phyloP scores from a whole-genome alignment of 2,797 vertebrate species.

The Aeoliscus strigatus region DNA sequence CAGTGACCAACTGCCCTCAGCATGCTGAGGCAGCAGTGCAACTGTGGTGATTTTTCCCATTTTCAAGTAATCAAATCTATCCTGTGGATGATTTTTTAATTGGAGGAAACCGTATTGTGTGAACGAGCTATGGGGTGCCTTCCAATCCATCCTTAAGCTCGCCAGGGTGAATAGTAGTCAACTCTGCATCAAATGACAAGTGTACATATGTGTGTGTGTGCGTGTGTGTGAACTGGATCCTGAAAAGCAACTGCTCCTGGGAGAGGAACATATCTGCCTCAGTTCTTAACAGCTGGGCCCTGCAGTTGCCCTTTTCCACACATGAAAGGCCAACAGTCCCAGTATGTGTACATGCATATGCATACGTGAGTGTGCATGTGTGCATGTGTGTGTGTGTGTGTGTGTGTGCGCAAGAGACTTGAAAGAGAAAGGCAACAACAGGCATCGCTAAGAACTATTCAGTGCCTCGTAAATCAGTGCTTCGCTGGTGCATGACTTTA shows the following conservation, averaged over 20 bases:
- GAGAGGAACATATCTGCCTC: conserved; percentile 50
- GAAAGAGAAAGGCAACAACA: conserved; percentile 66
- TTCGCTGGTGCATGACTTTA: conserved; percentile 47
- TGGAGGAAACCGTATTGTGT: no score
- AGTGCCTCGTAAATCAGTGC: conserved; percentile 67
- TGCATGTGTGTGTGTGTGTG: conserved; percentile 13
- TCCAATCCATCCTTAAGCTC: conserved; percentile 16
- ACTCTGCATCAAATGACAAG: conserved; percentile 20
- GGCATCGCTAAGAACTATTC: conserved; percentile 64
- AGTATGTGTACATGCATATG: conserved; percentile 22
- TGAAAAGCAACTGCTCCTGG: conserved; percentile 50
- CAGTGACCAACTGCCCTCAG: no score
- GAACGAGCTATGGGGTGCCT: no score
- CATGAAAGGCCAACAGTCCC: conserved; percentile 67
- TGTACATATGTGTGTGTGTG: conserved; percentile 11
- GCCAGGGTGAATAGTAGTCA: conserved; percentile 13
- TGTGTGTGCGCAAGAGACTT: conserved; percentile 45
- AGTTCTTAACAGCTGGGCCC: conserved; percentile 67
- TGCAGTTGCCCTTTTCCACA: conserved; percentile 67
- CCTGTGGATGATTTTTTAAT: no score
- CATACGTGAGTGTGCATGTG: conserved; percentile 18
- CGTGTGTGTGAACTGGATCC: conserved; percentile 22
- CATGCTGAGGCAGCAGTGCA: no score
- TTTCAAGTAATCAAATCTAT: no score
- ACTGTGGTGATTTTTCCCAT: no score